Percentiles rank a stretch among this genome's conserved stretches.
These are phyloP conservation scores for Microvelia longipes DNA, from an alignment of 1,140 invertebrate genomes.

Conservation along the genomic window DNA sequence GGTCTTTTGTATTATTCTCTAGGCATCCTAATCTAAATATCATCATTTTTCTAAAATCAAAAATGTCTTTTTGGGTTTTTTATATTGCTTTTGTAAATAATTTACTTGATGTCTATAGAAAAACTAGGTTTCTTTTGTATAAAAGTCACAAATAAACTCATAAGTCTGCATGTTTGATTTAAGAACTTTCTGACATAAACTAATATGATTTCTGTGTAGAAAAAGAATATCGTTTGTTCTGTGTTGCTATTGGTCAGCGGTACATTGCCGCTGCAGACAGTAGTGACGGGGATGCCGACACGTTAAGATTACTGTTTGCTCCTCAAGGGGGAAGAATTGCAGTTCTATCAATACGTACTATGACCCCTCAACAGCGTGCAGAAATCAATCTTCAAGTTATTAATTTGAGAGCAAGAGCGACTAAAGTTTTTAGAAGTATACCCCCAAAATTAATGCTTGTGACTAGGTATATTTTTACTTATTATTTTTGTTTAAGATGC, in stretches of 20 bases:
- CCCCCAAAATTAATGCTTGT: conserved; percentile 33
- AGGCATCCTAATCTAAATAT: too few species aligned
- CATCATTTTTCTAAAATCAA: too few species aligned
- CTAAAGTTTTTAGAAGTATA: conserved; percentile 31
- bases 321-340: conserved; percentile 19
- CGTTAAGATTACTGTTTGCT: conserved; percentile 25
- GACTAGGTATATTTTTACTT: conserved; percentile 30
- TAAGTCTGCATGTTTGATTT: too few species aligned
- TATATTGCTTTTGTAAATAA: too few species aligned
- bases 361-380: conserved; percentile 27
- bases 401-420: conserved; percentile 29
- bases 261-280: conserved; percentile 20
- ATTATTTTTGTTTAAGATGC: neutral
- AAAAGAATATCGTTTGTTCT: conserved; percentile 30
- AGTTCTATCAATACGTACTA: conserved; percentile 8
- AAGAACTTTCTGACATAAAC: too few species aligned
- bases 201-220: too few species aligned
- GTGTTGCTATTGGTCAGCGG: conserved; percentile 29
- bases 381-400: conserved; percentile 28
- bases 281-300: conserved; percentile 16
- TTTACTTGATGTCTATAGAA: too few species aligned
- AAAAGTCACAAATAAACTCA: too few species aligned
- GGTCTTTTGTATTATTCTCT: too few species aligned
- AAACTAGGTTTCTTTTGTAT: too few species aligned
- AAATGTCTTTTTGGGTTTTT: too few species aligned